These are phyloP conservation scores for Tiaroga cobitis DNA, from an alignment of 2,797 vertebrate species.

Conservation along the genomic window DNA sequence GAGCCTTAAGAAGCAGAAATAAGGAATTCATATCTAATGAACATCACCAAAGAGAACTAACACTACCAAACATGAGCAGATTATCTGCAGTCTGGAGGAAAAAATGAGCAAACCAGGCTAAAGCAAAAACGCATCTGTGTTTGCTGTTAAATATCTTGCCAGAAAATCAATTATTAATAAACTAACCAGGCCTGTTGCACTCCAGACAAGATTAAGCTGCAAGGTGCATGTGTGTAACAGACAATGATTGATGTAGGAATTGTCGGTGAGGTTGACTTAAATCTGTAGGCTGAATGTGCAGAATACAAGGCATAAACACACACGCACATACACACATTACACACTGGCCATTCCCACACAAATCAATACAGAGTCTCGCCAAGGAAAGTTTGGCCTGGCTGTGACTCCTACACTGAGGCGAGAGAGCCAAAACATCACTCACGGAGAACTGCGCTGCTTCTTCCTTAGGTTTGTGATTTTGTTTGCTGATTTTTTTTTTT, in stretches of 20 bases:
- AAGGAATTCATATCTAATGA: conserved; percentile 72
- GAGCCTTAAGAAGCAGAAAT: conserved; percentile 74
- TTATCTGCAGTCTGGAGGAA: conserved; percentile 9
- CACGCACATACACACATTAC: conserved; percentile 34
- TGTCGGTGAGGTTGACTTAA: conserved; percentile 36
- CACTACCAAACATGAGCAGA: conserved; percentile 26
- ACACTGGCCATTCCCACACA: conserved; percentile 60
- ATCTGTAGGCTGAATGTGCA: conserved; percentile 43
- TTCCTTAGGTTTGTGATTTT: not conserved
- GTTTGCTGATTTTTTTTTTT: not conserved
- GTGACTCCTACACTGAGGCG: conserved; percentile 49
- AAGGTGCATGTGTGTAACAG: conserved; percentile 23
- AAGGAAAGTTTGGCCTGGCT: conserved; percentile 52
- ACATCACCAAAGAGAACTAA: conserved; percentile 61
- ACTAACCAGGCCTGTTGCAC: conserved; percentile 15
- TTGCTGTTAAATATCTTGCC: conserved; percentile 13
- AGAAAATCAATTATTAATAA: conserved; percentile 35
- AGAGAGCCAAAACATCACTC: conserved; percentile 45
- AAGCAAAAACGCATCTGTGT: conserved; percentile 11
- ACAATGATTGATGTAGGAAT: conserved; percentile 47
- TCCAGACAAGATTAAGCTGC: conserved; percentile 6
- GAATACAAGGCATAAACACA: conserved; percentile 38
- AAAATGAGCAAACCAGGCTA: not conserved
- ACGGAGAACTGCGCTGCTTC: conserved; percentile 20
- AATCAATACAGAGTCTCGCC: conserved; percentile 63